These are phyloP conservation scores for Dryoscopus gambensis DNA, from an alignment of 2,113 vertebrate genomes.

Conservation along the genomic window DNA sequence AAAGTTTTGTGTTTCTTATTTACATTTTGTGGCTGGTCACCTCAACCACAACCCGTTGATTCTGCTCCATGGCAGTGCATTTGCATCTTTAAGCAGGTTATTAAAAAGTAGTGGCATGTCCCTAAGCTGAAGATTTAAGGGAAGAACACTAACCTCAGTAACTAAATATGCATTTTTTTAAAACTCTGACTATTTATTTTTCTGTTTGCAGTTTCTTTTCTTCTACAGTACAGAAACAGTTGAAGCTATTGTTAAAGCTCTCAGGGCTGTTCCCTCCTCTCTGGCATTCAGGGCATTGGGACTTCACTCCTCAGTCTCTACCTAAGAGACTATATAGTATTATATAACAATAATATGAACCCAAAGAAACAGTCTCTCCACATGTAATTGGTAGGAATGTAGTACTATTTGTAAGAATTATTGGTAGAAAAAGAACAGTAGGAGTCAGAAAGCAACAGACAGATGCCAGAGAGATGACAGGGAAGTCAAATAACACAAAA, in stretches of 20 bases:
- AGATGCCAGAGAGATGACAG: background rate
- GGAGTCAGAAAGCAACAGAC: background rate
- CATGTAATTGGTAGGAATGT: background rate
- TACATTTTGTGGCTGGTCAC: background rate
- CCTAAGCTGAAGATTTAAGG: background rate
- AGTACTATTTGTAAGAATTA: background rate
- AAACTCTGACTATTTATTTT: background rate
- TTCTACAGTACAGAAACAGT: background rate
- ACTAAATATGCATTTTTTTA: background rate
- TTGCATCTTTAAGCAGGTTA: background rate
- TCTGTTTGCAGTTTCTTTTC: background rate
- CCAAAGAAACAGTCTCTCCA: background rate
- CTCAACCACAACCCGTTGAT: accelerated
- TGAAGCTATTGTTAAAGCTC: background rate
- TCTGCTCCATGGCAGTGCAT: background rate
- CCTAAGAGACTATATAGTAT: background rate
- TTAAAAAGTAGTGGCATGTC: background rate
- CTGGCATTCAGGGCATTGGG: background rate
- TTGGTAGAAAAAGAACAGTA: background rate
- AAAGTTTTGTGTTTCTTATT: background rate
- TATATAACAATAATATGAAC: background rate
- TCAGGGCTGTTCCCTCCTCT: background rate
- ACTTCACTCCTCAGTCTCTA: background rate
- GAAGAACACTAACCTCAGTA: background rate
- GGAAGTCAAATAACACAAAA: background rate